phyloP scores from a whole-genome alignment of 2,888 invertebrate species.

The Aleiodes leptofemur region DNA sequence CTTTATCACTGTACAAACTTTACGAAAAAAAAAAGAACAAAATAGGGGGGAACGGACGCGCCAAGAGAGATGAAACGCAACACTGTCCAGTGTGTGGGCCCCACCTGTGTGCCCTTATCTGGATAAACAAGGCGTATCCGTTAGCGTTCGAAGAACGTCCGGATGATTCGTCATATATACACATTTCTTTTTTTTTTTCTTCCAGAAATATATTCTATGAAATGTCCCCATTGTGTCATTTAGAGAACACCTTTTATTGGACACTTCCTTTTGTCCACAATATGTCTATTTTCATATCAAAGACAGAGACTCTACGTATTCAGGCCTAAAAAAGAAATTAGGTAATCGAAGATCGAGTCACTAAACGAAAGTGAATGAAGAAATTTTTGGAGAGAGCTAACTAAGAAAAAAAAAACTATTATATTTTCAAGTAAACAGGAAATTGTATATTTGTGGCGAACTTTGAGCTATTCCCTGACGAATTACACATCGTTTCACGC shows the following conservation, averaged over 20 bases:
- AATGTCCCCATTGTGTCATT: conserved; percentile 4
- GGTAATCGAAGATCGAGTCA: too few relatives aligned
- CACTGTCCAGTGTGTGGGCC: conserved; percentile 71
- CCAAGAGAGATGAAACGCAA: conserved; percentile 69
- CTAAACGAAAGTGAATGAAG: too few relatives aligned
- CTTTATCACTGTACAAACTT: conserved; percentile 69
- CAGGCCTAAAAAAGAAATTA: too few relatives aligned
- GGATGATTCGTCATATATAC: conserved; percentile 40
- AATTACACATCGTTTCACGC: conserved; percentile 75
- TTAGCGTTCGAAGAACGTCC: conserved; percentile 58
- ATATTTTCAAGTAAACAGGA: too few relatives aligned
- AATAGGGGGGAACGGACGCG: conserved; percentile 55
- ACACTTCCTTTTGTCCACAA: conserved; percentile 8
- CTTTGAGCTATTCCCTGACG: conserved; percentile 64
- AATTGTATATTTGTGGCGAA: conserved; percentile 22
- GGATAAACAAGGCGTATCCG: conserved; percentile 70
- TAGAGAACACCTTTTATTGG: conserved; percentile 5
- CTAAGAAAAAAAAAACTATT: too few relatives aligned
- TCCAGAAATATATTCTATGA: conserved; percentile 5
- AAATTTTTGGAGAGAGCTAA: too few relatives aligned
- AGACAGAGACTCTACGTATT: too few relatives aligned
- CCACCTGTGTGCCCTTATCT: conserved; percentile 72
- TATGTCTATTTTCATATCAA: too few relatives aligned
- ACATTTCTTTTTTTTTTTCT: conserved; percentile 31
- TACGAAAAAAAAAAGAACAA: conserved; percentile 55